phyloP scores from a whole-genome alignment of 23 tunicate genomes.

The Ascidia mentula region DNA sequence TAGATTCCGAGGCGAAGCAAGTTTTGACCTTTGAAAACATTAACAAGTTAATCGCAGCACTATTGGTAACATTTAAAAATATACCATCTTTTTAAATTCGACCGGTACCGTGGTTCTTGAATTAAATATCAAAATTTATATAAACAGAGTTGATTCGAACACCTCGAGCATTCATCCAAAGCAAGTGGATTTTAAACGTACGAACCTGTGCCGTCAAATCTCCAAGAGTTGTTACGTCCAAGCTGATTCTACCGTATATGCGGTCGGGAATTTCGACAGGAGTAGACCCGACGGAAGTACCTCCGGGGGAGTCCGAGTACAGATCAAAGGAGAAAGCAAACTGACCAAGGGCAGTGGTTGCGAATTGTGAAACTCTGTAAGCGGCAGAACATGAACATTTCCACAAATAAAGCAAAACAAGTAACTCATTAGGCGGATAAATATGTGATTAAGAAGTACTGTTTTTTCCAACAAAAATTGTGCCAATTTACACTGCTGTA shows the following conservation, averaged over 20 bases:
- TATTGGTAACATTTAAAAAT: no score
- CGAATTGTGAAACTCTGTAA: background rate
- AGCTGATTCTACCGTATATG: background rate
- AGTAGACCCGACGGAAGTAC: background rate
- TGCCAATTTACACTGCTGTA: no score
- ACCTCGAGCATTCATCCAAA: no score
- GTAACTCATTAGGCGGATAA: no score
- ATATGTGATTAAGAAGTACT: background rate
- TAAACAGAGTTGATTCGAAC: no score
- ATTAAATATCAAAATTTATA: no score
- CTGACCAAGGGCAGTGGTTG: background rate
- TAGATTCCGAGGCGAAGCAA: background rate
- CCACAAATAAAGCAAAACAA: no score
- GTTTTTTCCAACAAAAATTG: background rate
- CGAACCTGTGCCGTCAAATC: background rate
- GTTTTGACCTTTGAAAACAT: background rate
- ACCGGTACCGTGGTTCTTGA: no score
- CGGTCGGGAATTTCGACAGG: background rate
- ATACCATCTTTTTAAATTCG: no score
- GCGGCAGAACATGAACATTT: no score
- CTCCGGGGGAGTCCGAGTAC: background rate
- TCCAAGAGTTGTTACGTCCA: background rate
- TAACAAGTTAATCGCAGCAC: no score
- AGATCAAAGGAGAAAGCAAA: background rate
- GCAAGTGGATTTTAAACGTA: no score